Evolutionary conservation across 1,140 invertebrate species (phyloP), one percentile per base, ranked within the genome.

Genomic region (Drosophila dunni): DNA sequence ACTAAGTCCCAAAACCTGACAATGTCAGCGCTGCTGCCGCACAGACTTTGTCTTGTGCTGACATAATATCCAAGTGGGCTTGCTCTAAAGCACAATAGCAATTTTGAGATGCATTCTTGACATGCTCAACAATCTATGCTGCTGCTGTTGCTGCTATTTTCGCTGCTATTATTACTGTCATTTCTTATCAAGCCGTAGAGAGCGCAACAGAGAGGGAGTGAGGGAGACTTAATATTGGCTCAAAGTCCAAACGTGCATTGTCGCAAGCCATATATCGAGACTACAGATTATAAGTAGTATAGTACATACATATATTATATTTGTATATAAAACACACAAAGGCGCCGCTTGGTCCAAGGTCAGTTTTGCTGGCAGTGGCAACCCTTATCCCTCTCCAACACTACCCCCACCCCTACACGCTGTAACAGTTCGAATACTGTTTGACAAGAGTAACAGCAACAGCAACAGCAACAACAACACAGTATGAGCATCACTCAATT

Each of bases 231-330:
- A 53, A 68, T 61, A 40, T 9, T 9, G 40, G 54, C 54, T 54
- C 70, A 73, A 73, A 73, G 70, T 73, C 56, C 70, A 67, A 45
- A 44, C 17, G 20, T 29, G 54, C 11, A 33, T 29, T 17, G 63
- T 42, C 17, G 17, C 46, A 72, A 60, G 56, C 40, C 36, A n/a
- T 60, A n/a, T 38, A 62, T 67, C 17, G 48, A 34, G 40, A 34
- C 20, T 29, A 61, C 40, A 68, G 70, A 62, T 68, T 66, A 51
- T 20, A 20, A 20, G 17, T 20, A 20, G 17, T 20, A 20, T 50
- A 54, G 42, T 50, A 9, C 48, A 64, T 64, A 48, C 9, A 48
- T 7, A 50, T 13, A 51, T 11, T 29, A 51, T 38, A 34, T 45
- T 56, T 20, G 24, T 36, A 62, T 42, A 54, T 36, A 60, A 15